These are phyloP conservation scores for Peromyscus aztecus DNA, from an alignment of 2,797 vertebrate genomes.

Conservation along the genomic window DNA sequence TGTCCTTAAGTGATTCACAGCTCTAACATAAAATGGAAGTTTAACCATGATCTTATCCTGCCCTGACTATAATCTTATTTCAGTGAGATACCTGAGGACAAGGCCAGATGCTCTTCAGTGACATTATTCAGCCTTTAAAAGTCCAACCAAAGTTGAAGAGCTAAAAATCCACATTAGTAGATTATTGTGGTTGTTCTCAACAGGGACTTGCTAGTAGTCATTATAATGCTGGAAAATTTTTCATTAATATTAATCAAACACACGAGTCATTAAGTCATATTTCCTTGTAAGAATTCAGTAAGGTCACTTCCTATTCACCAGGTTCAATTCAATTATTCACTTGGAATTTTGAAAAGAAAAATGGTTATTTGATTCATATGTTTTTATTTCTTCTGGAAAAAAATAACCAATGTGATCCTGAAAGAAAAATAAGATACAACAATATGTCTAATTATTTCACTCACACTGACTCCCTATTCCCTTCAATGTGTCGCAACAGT, in stretches of 20 bases:
- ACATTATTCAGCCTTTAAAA: not conserved
- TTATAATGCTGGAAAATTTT: not conserved
- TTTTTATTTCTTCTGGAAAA: slow-evolving; percentile 49
- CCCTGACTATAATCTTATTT: not conserved
- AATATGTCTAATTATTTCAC: slow-evolving; percentile 25
- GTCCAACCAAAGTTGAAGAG: not conserved
- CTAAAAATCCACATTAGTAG: slow-evolving; percentile 30
- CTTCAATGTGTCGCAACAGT: not conserved
- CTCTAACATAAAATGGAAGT: not conserved
- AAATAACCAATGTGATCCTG: not conserved
- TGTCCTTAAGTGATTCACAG: too few species aligned
- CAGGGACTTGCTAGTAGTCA: not conserved
- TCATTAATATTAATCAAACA: not conserved
- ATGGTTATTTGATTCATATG: not conserved
- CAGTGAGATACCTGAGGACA: not conserved
- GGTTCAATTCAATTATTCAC: slow-evolving; percentile 24
- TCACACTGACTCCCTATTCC: not conserved
- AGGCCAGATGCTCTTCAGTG: not conserved
- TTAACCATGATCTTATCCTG: not conserved
- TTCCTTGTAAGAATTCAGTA: slow-evolving; percentile 4
- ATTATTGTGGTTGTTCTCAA: not conserved
- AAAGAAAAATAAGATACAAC: not conserved
- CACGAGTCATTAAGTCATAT: not conserved
- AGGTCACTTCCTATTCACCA: not conserved
- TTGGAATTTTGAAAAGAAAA: slow-evolving; percentile 16